Percentiles rank a stretch among this genome's conserved stretches.
phyloP scores from a whole-genome alignment of 2,888 invertebrate genomes.

The Sarcophaga carnaria region DNA sequence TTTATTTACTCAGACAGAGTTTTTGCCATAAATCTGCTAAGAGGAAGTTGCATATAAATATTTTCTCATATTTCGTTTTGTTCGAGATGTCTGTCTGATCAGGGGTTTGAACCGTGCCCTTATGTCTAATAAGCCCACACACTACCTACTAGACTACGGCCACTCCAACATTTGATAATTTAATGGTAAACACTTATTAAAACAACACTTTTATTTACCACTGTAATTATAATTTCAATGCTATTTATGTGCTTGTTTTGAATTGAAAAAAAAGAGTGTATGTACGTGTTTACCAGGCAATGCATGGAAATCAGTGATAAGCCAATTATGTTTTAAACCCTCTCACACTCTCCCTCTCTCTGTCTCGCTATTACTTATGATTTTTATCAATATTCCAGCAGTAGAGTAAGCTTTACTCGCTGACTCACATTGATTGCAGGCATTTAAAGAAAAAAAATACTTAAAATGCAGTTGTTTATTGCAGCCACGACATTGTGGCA shows the following conservation, averaged over 20 bases:
- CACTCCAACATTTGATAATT: too few relatives aligned
- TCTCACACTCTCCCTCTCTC: slow-evolving; percentile 15
- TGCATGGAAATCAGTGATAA: slow-evolving; percentile 61
- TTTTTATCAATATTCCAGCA: slow-evolving; percentile 20
- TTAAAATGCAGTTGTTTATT: slow-evolving; percentile 1
- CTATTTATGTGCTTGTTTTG: slow-evolving; percentile 27
- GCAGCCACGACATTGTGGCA: slow-evolving; percentile 26
- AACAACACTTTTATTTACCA: background rate
- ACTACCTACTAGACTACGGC: too few relatives aligned
- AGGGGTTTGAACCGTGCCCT: too few relatives aligned
- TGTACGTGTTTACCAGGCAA: background rate
- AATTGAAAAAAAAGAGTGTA: background rate
- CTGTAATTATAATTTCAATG: background rate
- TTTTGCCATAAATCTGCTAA: too few relatives aligned
- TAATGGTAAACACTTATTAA: too few relatives aligned
- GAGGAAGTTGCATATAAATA: too few relatives aligned
- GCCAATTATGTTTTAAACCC: slow-evolving; percentile 18
- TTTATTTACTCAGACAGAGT: too few relatives aligned
- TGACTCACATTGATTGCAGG: background rate
- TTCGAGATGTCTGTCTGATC: too few relatives aligned
- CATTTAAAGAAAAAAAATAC: slow-evolving; percentile 9
- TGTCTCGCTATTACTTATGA: slow-evolving; percentile 7
- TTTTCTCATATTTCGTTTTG: too few relatives aligned
- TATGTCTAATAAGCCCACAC: too few relatives aligned
- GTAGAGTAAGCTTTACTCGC: background rate